Evolutionary conservation across 2,888 invertebrate genomes (phyloP), one percentile per base, ranked within the genome.

Genomic region (Habroteleia sp.): DNA sequence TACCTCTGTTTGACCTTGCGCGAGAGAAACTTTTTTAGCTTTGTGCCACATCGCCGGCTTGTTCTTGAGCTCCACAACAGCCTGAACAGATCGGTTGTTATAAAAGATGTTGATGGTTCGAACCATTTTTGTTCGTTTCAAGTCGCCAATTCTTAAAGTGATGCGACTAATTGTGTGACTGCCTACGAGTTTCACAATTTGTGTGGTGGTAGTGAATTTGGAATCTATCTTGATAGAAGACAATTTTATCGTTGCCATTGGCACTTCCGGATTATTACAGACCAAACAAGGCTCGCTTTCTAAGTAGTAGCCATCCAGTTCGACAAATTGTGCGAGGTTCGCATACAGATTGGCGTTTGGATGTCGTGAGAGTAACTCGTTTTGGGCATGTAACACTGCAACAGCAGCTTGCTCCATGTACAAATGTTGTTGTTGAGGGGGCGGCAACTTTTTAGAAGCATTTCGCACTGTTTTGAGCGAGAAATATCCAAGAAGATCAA

Each of bases 201-300:
- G 98, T 0, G 98, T 97, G 5, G 97, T 98, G 0, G 98, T 98
- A 1, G 99, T 99, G 89, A 97, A 99, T 90, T 98, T 97, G 0
- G 97, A 97, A 90, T 99, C 99, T 69, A 94, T 94, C 90, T 98
- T 97, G 71, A 98, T 95, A 0, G 97, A 94, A 0, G 97, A 96
- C 58, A 98, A 89, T 88, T 98, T 98, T 79, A 97, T 96, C 56
- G 94, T 95, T 0, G 95, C 91, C 91, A 96, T 94, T 0, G 97
- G 94, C 10, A 97, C 95, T 89, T 99, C 98, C 0, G 98, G 98
- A 90, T 98, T 98, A 89, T 98, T 98, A 89, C 99, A 99, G 0
- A 98, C 98, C 62, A 98, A 92, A 84, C 99, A 99, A 0, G 99
- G 99, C 86, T 98, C 98, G 13, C 97, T 96, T 90, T 99, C 98